phyloP scores from a whole-genome alignment of 2,797 vertebrate species.

The Bufotes viridis region DNA sequence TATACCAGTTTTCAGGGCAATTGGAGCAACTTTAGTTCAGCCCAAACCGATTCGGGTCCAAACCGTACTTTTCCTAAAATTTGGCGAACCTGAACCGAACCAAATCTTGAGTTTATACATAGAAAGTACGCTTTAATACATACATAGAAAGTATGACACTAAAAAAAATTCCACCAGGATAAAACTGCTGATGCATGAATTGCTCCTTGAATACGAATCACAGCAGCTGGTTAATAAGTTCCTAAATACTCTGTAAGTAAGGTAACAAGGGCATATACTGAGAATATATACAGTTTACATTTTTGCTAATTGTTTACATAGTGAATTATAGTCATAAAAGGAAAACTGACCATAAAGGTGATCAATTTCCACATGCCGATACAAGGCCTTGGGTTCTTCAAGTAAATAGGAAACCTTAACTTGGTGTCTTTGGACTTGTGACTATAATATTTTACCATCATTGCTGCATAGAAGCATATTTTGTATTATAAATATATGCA shows the following conservation, averaged over 20 bases:
- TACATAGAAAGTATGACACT: background rate
- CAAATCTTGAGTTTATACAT: too few species aligned
- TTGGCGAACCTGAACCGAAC: too few species aligned
- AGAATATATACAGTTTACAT: background rate
- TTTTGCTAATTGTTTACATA: background rate
- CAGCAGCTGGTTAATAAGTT: conserved; percentile 5
- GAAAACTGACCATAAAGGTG: background rate
- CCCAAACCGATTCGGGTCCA: too few species aligned
- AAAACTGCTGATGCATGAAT: background rate
- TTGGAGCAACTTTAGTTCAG: too few species aligned
- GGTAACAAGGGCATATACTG: background rate
- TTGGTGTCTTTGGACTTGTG: background rate
- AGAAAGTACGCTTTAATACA: background rate
- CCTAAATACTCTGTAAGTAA: background rate
- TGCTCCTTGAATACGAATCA: background rate
- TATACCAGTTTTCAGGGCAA: too few species aligned
- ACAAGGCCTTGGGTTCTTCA: background rate
- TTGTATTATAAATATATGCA: background rate
- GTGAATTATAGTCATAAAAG: background rate
- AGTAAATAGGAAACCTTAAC: background rate
- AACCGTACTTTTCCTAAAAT: too few species aligned
- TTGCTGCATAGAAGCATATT: background rate
- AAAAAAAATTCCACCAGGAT: background rate
- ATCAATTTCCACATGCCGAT: background rate
- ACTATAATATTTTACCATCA: background rate